Evolutionary conservation across 64 coral and sea anemone species (phyloP).

Genomic region (Porites australiensis): DNA sequence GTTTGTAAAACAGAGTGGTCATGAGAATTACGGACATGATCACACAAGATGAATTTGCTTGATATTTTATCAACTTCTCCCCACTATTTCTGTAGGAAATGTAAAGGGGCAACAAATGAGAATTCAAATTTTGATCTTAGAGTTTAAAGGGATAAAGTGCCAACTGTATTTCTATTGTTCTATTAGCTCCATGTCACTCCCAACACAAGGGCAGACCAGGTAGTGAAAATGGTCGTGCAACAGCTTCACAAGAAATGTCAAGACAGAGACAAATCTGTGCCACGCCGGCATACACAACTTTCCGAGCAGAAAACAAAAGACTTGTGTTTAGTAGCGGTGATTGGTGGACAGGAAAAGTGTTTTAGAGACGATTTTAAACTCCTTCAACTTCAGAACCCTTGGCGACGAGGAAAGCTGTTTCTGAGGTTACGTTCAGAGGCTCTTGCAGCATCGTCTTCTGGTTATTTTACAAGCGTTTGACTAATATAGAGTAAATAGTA

Average conservation of each 20-base stretch:
- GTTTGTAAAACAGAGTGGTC: no score
- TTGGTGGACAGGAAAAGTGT: constrained; percentile 91
- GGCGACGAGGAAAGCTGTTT: constrained; percentile 90
- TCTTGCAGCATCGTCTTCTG: constrained; percentile 74
- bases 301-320: constrained; percentile 70
- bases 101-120: no score
- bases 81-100: no score
- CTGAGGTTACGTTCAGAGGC: constrained; percentile 89
- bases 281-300: constrained; percentile 3
- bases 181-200: constrained; percentile 87
- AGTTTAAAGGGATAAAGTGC: no score
- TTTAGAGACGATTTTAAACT: constrained; percentile 94
- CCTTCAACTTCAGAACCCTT: constrained; percentile 95
- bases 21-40: no score
- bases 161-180: neutral
- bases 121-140: no score
- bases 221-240: constrained; percentile 88
- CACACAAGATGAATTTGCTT: no score
- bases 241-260: constrained; percentile 77
- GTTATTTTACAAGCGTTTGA: constrained; percentile 79
- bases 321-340: constrained; percentile 88
- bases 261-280: constrained; percentile 64
- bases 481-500: neutral
- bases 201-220: constrained; percentile 79
- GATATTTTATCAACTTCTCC: no score